Base-by-base conservation (phyloP, 2,113 vertebrate species). In the Colaptes auratus region DNA sequence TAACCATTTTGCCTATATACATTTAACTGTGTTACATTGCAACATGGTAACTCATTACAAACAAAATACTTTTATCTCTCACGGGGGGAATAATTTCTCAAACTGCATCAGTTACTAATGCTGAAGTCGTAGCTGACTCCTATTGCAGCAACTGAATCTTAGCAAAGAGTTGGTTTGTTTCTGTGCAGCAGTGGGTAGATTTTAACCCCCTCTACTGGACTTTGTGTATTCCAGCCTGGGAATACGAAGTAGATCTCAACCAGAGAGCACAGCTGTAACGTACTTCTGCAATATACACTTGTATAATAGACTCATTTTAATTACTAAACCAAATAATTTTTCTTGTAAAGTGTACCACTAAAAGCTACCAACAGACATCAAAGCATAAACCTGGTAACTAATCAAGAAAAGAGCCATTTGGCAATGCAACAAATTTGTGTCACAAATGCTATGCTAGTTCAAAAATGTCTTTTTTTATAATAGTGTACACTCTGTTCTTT, bases 181-280 rank as follows among this genome's bases (percentile, higher is more conserved):
- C 30, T 83, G 7, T 35, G 21, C 18, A n/a, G n/a, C 12, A 59
- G 3, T 24, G 9, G 31, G 31, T 0, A 1, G 8, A 71, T 17
- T 48, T 78, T 77, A 36, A n/a, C 2, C 2, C 9, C 1, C 3
- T 59, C 8, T 53, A 7, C 28, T 10, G 18, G 9, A 11, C 60
- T 85, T 69, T 79, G 8, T 52, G 14, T 0, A 63, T 88, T 90
- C 24, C 52, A 63, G 56, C 4, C 6, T 75, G 33, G 42, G 15
- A 48, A 36, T 19, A 31, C 25, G 9, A 60, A 70, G 23, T 6
- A 50, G 36, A 7, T 66, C 28, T 86, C 6, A 50, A 42, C 1
- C 9, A 74, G 30, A 7, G 16, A 81, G 4, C 31, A 52, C 8
- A 27, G 9, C 6, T 46, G 15, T 55, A 39, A 55, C 16, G n/a